Evolutionary conservation across 2,888 invertebrate species (phyloP).

Genomic region (Athripsodes cinereus): DNA sequence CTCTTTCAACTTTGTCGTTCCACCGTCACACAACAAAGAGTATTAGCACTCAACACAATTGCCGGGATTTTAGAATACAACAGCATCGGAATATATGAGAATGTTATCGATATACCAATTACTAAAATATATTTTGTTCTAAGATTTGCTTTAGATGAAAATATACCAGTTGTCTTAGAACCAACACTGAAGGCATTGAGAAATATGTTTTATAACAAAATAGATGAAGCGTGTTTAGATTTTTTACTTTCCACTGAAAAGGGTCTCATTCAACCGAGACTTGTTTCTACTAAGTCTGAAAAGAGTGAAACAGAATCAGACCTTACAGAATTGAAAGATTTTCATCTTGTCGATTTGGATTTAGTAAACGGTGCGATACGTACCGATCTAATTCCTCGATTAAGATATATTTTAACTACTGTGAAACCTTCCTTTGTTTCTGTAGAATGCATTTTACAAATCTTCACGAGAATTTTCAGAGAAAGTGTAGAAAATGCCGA

Average conservation of each 20-base stretch:
- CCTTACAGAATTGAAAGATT: conserved; percentile 69
- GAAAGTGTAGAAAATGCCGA: conserved; percentile 65
- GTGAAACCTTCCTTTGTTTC: conserved; percentile 66
- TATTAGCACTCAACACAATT: conserved; percentile 71
- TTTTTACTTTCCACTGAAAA: conserved; percentile 59
- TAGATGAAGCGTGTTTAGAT: conserved; percentile 74
- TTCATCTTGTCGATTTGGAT: conserved; percentile 79
- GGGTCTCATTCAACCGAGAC: conserved; percentile 57
- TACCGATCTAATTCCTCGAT: conserved; percentile 69
- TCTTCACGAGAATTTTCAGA: conserved; percentile 71
- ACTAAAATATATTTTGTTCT: conserved; percentile 74
- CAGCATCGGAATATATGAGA: conserved; percentile 70
- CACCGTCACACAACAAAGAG: conserved; percentile 75
- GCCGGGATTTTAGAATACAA: conserved; percentile 71
- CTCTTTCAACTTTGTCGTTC: conserved; percentile 74
- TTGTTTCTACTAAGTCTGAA: conserved; percentile 49
- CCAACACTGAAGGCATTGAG: conserved; percentile 72
- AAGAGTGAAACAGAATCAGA: conserved; percentile 51
- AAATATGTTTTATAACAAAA: conserved; percentile 65
- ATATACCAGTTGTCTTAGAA: conserved; percentile 63
- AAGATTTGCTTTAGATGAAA: conserved; percentile 83
- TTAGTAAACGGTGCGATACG: conserved; percentile 66
- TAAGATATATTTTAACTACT: conserved; percentile 67
- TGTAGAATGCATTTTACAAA: conserved; percentile 68
- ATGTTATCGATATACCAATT: conserved; percentile 65